Evolutionary conservation across 2,888 invertebrate genomes (phyloP), one percentile per base, ranked within the genome.

Genomic region (Pseudococcus jackbeardsleyi): DNA sequence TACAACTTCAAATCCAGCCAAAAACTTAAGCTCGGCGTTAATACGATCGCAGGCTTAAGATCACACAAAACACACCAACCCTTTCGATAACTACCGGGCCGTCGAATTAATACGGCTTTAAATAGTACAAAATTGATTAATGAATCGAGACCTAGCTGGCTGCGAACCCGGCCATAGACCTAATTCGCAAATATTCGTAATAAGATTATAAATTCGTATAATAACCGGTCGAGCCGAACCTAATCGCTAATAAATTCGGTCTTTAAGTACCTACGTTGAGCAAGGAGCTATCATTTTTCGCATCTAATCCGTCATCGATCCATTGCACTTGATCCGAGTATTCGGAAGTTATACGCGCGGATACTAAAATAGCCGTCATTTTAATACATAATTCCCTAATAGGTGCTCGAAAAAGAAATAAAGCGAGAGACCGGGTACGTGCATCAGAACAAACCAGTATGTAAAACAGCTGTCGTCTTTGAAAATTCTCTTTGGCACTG

Each of bases 391-490:
- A 79, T 79, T 39, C 42, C 42, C 59, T 12, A n/a, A 42, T 59
- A 12, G 59, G 59, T n/a, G 50, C 15, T 59, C n/a, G n/a, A 59
- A 59, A 59, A 59, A 59, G 15, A 59, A 79, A 79, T 42, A 79
- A 77, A 15, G 26, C 26, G 26, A 33, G 26, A 42, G 50, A 12
- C 50, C 4, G 72, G 0, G 54, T n/a, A 54, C 15, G 7, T n/a
- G n/a, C n/a, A 22, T 22, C 22, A 64, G 9, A 64, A 64, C 17
- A 82, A 46, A 82, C 79, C 79, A 46, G 79, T 82, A 82, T 82
- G 79, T 82, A 82, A 82, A 82, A 46, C 79, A 82, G 79, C 79
- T 82, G 79, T n/a, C 72, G 46, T 46, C 79, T 82, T 33, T 72
- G 46, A 46, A 72, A 72, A 72, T 42, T 42, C 77, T 77, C 5